Evolutionary conservation across 2,888 invertebrate species (phyloP), one percentile per base, ranked within the genome.

Genomic region (Dioctria rufipes): DNA sequence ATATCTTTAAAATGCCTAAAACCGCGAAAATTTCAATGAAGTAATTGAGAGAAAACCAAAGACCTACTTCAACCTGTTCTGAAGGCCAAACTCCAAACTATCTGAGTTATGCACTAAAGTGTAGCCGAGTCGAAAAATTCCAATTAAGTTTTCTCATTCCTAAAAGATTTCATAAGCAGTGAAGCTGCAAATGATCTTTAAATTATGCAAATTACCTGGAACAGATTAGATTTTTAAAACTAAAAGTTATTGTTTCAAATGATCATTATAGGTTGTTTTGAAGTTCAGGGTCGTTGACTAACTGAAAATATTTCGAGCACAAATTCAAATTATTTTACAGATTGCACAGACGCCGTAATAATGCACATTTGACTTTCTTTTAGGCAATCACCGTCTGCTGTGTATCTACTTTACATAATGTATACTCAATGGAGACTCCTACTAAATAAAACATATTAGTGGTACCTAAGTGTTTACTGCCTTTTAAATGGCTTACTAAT

Each of bases 231-330:
- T 54, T 54, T 54, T 54, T 8, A 54, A 54, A 54, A 54, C 11
- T 54, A 54, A 54, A 54, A 54, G 54, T 54, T 54, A 54, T 54
- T 54, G 54, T 54, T 54, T 54, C 11, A 54, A 54, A 54, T 54
- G 54, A 54, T 3, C 54, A 54, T 3, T 11, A 54, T 54, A 2
- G 3, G 54, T n/a, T 11, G 0, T 4, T 11, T 54, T 54, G 2
- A 54, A 54, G 54, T 11, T 54, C 54, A 54, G 11, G 54, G 54
- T 6, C 49, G 49, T n/a, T 54, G 11, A 54, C 54, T 54, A n/a
- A 46, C 9, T 46, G 1, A 6, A 46, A 46, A 9, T 46, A 25
- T 25, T 25, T 25, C 25, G 25, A 25, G 25, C 2, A 25, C 25
- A 25, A 25, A 25, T 25, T 25, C 25, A 1, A 25, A 25, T 25